phyloP scores from a whole-genome alignment of 1,140 invertebrate genomes.

The Drosophila mauritiana region DNA sequence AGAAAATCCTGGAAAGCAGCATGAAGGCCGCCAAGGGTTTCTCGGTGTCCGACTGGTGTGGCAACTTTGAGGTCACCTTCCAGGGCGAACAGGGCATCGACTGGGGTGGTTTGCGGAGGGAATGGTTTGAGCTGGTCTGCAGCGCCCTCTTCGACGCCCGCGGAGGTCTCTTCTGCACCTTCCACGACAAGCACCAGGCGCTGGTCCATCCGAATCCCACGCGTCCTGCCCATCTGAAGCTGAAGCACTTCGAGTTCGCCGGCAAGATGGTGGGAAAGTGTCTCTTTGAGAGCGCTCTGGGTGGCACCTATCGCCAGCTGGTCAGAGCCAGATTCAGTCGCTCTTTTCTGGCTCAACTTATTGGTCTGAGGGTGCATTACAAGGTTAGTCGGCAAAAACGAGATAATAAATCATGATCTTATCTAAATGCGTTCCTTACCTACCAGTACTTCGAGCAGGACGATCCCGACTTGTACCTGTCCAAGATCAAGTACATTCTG shows the following conservation, averaged over 20 bases:
- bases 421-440: background rate
- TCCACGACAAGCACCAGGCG: constrained; percentile 93
- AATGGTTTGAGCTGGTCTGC: constrained; percentile 97
- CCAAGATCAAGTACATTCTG: constrained; percentile 96
- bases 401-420: constrained; percentile 50
- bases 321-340: constrained; percentile 95
- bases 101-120: constrained; percentile 95
- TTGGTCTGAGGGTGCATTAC: constrained; percentile 95
- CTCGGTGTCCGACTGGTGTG: constrained; percentile 94
- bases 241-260: constrained; percentile 97
- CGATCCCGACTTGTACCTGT: constrained; percentile 95
- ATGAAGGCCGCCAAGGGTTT: constrained; percentile 92
- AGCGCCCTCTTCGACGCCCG: constrained; percentile 93
- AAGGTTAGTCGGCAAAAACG: constrained; percentile 85
- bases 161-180: constrained; percentile 92
- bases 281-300: constrained; percentile 94
- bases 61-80: constrained; percentile 96
- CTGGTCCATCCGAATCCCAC: constrained; percentile 95
- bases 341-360: constrained; percentile 97
- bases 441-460: constrained; percentile 96
- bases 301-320: constrained; percentile 93
- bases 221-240: constrained; percentile 90
- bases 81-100: constrained; percentile 96
- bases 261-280: constrained; percentile 94
- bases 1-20: constrained; percentile 92